Evolutionary conservation across 2,797 vertebrate genomes (phyloP).

Genomic region (Fundulus diaphanus): DNA sequence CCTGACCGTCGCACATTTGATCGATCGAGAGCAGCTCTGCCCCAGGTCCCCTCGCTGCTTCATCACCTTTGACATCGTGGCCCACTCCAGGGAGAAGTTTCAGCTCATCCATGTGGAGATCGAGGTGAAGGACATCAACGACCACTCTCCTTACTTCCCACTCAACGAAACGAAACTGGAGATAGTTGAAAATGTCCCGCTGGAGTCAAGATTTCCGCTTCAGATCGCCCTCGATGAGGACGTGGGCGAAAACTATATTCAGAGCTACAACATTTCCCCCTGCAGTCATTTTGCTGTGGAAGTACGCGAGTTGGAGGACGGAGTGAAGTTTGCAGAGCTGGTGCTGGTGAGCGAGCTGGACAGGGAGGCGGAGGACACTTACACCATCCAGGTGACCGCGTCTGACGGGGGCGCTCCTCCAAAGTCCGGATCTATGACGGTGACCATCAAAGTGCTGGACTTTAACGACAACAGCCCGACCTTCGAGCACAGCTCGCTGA

Average conservation of each 20-base stretch:
- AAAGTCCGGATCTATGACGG: constrained; percentile 71
- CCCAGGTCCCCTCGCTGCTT: constrained; percentile 74
- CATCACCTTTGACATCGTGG: constrained; percentile 80
- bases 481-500: constrained; percentile 77
- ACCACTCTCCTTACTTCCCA: constrained; percentile 78
- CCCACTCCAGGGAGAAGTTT: constrained; percentile 81
- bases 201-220: constrained; percentile 77
- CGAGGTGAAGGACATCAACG: constrained; percentile 85
- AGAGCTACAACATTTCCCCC: constrained; percentile 78
- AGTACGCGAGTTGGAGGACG: constrained; percentile 72
- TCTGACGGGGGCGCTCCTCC: constrained; percentile 78
- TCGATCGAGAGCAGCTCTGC: constrained; percentile 78
- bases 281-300: constrained; percentile 74
- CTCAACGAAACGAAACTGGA: constrained; percentile 77
- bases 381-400: constrained; percentile 76
- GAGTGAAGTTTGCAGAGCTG: constrained; percentile 75
- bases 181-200: constrained; percentile 75
- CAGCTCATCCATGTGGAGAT: constrained; percentile 85
- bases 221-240: constrained; percentile 81
- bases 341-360: constrained; percentile 77
- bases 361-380: constrained; percentile 79
- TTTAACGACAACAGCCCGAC: constrained; percentile 86
- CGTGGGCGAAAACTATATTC: constrained; percentile 82
- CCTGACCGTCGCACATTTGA: constrained; percentile 68
- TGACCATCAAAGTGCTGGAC: constrained; percentile 80